A percentile compares a stretch with the other conserved stretches of the same genome.
phyloP scores from a whole-genome alignment of 2,888 invertebrate genomes.

The Pyrrhosoma nymphula region DNA sequence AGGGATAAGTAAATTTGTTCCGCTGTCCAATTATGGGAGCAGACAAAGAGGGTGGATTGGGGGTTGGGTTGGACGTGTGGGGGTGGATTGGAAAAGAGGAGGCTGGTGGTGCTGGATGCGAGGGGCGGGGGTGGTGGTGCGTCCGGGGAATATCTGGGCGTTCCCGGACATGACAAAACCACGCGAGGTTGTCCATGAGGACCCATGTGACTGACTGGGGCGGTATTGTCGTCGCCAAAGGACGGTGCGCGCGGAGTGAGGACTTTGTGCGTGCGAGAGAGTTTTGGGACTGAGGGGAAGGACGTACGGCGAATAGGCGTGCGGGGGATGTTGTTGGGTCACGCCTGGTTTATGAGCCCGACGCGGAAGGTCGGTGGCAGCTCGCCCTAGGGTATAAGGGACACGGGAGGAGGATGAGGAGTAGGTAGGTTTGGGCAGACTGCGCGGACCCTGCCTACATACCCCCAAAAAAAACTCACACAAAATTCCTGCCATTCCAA shows the following conservation, averaged over 20 bases:
- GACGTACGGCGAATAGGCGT: neutral
- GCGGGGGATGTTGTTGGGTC: conserved; percentile 46
- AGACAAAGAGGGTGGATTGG: neutral
- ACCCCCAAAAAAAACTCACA: neutral
- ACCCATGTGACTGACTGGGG: conserved; percentile 4
- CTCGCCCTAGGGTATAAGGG: neutral
- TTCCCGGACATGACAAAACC: conserved; percentile 33
- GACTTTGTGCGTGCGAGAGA: neutral
- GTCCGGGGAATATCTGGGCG: conserved; percentile 11
- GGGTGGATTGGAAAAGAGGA: conserved; percentile 1
- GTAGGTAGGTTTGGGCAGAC: neutral
- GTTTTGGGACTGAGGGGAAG: neutral
- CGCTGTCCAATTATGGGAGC: conserved; percentile 29
- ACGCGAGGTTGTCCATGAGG: neutral
- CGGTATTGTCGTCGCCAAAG: conserved; percentile 8
- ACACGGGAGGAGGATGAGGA: neutral
- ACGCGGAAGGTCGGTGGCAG: conserved; percentile 14
- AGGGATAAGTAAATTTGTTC: conserved; percentile 57
- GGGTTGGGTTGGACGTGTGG: neutral
- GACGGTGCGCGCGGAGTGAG: neutral
- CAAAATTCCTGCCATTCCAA: conserved; percentile 31
- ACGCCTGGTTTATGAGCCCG: conserved; percentile 51
- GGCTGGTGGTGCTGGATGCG: neutral
- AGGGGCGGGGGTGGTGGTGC: neutral
- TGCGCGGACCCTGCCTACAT: conserved; percentile 25